Evolutionary conservation across 1,140 invertebrate genomes (phyloP).

Genomic region (Drosophila serrata): DNA sequence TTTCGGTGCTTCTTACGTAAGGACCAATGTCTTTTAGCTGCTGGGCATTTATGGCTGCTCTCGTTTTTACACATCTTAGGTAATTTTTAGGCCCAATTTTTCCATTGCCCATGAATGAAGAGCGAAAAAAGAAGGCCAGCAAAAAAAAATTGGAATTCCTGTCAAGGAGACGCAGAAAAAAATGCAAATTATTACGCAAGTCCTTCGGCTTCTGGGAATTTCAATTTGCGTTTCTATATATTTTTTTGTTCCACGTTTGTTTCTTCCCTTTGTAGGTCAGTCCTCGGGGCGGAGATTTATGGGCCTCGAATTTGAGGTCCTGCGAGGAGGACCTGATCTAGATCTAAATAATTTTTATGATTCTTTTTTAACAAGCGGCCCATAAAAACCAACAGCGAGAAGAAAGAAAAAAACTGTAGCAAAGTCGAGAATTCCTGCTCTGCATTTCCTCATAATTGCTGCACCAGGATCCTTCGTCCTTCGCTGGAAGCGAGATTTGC

Average conservation of each 20-base stretch:
- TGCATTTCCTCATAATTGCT: conserved; percentile 64
- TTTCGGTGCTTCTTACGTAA: conserved; percentile 44
- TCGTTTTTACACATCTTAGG: conserved; percentile 76
- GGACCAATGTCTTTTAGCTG: conserved; percentile 24
- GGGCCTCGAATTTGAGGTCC: conserved; percentile 28
- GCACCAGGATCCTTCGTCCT: conserved; percentile 27
- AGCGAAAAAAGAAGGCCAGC: conserved; percentile 30
- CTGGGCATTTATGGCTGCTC: conserved; percentile 62
- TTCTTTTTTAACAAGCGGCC: conserved; percentile 71
- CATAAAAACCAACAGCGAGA: conserved; percentile 61
- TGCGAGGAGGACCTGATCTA: conserved; percentile 71
- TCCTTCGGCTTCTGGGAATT: conserved; percentile 54
- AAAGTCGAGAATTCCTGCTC: conserved; percentile 30
- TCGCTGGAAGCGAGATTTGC: conserved; percentile 37
- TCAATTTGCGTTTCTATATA: conserved; percentile 30
- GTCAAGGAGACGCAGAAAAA: conserved; percentile 34
- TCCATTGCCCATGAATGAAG: conserved; percentile 57
- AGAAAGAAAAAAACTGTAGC: conserved; percentile 49
- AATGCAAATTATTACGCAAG: conserved; percentile 82
- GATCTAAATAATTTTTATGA: conserved; percentile 79
- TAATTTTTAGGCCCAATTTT: conserved; percentile 80
- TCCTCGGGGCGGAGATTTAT: conserved; percentile 48
- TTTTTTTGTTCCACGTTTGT: conserved; percentile 25
- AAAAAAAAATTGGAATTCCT: conserved; percentile 32
- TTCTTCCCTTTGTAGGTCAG: conserved; percentile 56